Evolutionary conservation across 2,888 invertebrate species (phyloP), one percentile per base, ranked within the genome.

Genomic region (Esperia sulphurella): DNA sequence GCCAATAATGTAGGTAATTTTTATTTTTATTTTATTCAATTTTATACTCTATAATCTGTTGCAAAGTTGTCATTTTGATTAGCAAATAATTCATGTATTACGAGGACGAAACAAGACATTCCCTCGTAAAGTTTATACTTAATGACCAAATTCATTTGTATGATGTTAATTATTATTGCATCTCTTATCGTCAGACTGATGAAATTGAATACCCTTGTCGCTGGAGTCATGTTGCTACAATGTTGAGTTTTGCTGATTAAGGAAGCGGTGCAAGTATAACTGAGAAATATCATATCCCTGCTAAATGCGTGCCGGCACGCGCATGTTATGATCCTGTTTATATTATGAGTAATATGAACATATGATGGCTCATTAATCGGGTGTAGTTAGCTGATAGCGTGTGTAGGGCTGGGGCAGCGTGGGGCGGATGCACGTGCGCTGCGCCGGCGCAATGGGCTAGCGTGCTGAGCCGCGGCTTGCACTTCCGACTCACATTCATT

Each of bases 401-500:
- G 14, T 39, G 40, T 41, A 46, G 41, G 35, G 37, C 14, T 33
- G 35, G 12, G 35, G 14, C 1, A 8, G 12, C 28, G 9, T 31
- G 5, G 43, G 8, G 59, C 62, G 62, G 52, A 56, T 65, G 76
- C 79, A 76, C 77, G 73, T 78, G 76, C 77, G 78, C 75, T 78
- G 80, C 75, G 71, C 57, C 53, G 53, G 58, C 68, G 72, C 74
- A 74, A 77, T 74, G 73, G 72, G 65, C 79, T 79, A 75, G 83
- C 82, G 83, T 79, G 78, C 77, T 74, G 79, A 72, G 77, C 71
- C 78, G 71, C 73, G 65, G 67, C 70, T 69, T 79, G 79, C 79
- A 82, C 83, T 86, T 87, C 87, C 86, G 85, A 83, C 80, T 80
- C 83, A 68, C 83, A 84, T 83, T 83, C 84, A 84, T 79, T 81